Conservation (phyloP, 2,888 invertebrate genomes). For the Nomada ferruginata region DNA sequence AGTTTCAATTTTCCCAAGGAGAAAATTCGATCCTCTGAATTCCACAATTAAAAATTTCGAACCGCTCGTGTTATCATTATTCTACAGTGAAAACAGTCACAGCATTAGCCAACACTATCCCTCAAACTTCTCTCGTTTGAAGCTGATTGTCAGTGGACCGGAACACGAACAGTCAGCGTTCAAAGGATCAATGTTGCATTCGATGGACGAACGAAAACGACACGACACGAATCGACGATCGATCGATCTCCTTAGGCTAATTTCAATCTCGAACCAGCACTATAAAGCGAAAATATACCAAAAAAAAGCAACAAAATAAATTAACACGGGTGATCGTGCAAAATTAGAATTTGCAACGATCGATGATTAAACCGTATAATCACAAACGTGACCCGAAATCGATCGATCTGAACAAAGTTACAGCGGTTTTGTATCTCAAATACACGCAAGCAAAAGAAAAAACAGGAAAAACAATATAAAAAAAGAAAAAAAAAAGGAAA, state of each 20-base stretch:
- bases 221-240: conserved; percentile 53
- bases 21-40: neutral
- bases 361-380: neutral
- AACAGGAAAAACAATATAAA: neutral
- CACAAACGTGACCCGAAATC: conserved; percentile 25
- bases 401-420: conserved; percentile 67
- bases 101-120: conserved; percentile 7
- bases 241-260: conserved; percentile 42
- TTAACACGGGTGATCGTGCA: neutral
- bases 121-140: conserved; percentile 24
- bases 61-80: conserved; percentile 3
- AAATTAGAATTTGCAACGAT: neutral
- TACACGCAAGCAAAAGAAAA: conserved; percentile 33
- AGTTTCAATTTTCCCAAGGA: neutral
- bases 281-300: conserved; percentile 9
- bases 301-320: neutral
- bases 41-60: neutral
- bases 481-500: neutral
- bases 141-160: neutral
- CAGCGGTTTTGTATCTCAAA: conserved; percentile 66
- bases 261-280: conserved; percentile 19
- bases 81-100: neutral
- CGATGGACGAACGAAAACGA: conserved; percentile 52
- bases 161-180: conserved; percentile 14
- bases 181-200: conserved; percentile 23